Evolutionary conservation across 2,888 invertebrate genomes (phyloP).

Genomic region (Anodontia alba): DNA sequence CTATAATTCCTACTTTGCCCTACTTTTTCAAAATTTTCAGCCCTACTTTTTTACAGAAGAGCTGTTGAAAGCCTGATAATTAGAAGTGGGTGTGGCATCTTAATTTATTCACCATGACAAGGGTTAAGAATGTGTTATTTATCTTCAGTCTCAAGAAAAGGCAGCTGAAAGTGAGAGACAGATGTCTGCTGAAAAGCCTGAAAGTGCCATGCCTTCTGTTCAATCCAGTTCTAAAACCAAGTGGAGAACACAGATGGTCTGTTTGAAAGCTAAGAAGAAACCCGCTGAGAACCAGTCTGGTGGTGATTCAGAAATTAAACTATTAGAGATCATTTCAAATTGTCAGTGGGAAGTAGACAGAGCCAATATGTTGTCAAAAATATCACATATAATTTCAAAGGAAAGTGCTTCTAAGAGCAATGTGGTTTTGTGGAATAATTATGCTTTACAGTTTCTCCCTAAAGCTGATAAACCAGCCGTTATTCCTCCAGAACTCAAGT

Average conservation of each 20-base stretch:
- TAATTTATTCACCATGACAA: too few relatives aligned
- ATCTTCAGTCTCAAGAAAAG: too few relatives aligned
- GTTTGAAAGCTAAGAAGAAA: slow-evolving; percentile 74
- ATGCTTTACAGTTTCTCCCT: slow-evolving; percentile 74
- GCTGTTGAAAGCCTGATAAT: too few relatives aligned
- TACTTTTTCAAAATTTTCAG: too few relatives aligned
- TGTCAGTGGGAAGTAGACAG: slow-evolving; percentile 78
- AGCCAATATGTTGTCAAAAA: slow-evolving; percentile 74
- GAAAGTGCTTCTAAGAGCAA: slow-evolving; percentile 60
- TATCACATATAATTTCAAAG: slow-evolving; percentile 71
- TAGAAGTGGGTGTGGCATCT: too few relatives aligned
- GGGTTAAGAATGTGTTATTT: too few relatives aligned
- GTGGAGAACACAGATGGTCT: slow-evolving; percentile 80
- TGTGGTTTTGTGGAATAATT: slow-evolving; percentile 65
- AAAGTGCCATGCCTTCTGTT: too few relatives aligned
- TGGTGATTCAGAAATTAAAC: slow-evolving; percentile 67
- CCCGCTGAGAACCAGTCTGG: slow-evolving; percentile 33
- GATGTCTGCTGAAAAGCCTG: too few relatives aligned
- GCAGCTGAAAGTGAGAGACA: too few relatives aligned
- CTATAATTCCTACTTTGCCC: too few relatives aligned
- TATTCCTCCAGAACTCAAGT: slow-evolving; percentile 74
- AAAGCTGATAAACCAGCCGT: slow-evolving; percentile 74
- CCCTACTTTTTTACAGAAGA: too few relatives aligned
- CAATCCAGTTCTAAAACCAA: slow-evolving; percentile 13
- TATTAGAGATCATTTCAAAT: slow-evolving; percentile 80